Evolutionary conservation across 2,797 vertebrate species (phyloP), one percentile per base, ranked within the genome.

Genomic region (Paguma larvata): DNA sequence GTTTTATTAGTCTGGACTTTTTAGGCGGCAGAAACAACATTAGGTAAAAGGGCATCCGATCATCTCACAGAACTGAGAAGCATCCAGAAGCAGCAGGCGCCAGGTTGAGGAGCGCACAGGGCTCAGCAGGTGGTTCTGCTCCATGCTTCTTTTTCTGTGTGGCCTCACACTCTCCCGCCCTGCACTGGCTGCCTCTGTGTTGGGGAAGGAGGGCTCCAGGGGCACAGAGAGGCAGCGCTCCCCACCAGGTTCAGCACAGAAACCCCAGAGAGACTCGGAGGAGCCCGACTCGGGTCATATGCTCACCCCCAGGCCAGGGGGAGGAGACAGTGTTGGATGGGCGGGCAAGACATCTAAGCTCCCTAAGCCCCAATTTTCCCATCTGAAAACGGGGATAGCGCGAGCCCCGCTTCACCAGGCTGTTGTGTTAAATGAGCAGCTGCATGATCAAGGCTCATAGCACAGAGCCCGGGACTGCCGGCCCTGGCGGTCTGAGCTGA

Each of bases 1-100:
- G 56, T 90, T 97, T 97, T 97, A 98, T 98, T 95, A 65, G 67
- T 90, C 90, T 95, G 82, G 96, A 97, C 94, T 92, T 95, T 79
- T 95, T 92, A 79, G 87, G 62, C 91, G 88, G 34, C 82, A 96
- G 94, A 92, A 97, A n/a, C 34, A n/a, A 63, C 2, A 0, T 65
- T 53, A 92, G 56, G 62, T 46, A 32, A 70, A 88, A 89, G 34
- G n/a, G 79, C 21, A 72, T 3, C 73, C 73, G 63, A 77, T 87
- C 21, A 30, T 27, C 34, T 85, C 70, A 3, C 41, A 16, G 38
- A 51, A 83, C 85, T 16, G 34, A 93, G 73, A 59, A 30, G 46
- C 62, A 32, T 56, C 48, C 6, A 34, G 72, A 59, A 92, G 23
- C 9, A 27, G 27, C 48, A 30, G 14, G 25, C 18, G 59, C 77